Evolutionary conservation across 1,140 invertebrate species (phyloP).

Genomic region (Hycleus cichorii): DNA sequence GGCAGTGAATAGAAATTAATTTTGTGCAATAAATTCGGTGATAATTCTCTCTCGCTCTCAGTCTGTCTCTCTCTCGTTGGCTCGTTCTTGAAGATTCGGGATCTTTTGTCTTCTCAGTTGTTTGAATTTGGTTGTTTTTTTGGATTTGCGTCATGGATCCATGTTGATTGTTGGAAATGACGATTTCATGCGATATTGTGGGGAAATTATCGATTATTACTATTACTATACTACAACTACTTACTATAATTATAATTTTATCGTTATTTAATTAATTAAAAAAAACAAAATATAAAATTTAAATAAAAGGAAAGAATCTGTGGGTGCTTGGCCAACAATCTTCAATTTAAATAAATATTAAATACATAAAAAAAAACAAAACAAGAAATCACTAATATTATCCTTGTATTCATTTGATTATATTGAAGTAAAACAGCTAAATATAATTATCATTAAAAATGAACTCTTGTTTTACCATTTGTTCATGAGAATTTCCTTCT

Average conservation of each 20-base stretch:
- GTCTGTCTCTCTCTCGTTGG: too few species aligned
- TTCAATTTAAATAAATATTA: slow-evolving; percentile 5
- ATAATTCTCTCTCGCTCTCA: too few species aligned
- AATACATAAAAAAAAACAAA: too few species aligned
- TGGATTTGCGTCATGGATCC: not conserved
- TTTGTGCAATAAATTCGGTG: too few species aligned
- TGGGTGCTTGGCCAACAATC: slow-evolving; percentile 26
- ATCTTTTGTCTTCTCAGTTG: too few species aligned
- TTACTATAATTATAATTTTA: slow-evolving; percentile 12
- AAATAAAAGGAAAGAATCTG: not conserved
- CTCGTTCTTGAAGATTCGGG: too few species aligned
- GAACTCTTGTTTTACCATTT: too few species aligned
- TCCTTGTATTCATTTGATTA: slow-evolving; percentile 26
- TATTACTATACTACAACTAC: not conserved
- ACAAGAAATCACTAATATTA: slow-evolving; percentile 8
- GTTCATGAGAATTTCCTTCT: too few species aligned
- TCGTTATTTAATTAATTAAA: slow-evolving; percentile 6
- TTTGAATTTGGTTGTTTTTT: too few species aligned
- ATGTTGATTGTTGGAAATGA: not conserved
- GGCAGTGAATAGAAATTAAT: too few species aligned
- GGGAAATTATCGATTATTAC: not conserved
- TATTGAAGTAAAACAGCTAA: slow-evolving; percentile 27
- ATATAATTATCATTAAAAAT: slow-evolving; percentile 10
- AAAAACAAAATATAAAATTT: not conserved
- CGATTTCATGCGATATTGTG: not conserved